phyloP scores from a whole-genome alignment of 2,113 vertebrate genomes.

The Leptodactylus fuscus region DNA sequence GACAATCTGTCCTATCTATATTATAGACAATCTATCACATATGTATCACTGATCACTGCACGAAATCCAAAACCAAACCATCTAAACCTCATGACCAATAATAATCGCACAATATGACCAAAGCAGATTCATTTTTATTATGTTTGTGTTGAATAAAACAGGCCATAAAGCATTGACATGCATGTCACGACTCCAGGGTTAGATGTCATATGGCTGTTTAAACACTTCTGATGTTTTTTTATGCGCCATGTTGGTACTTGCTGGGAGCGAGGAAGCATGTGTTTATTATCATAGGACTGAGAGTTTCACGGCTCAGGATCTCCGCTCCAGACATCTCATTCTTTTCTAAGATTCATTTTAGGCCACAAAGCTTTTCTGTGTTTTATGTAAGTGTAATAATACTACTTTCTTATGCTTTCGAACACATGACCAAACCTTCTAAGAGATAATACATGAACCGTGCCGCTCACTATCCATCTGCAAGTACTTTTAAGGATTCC shows the following conservation, averaged over 20 bases:
- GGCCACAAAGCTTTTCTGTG: constrained; percentile 13
- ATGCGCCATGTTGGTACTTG: constrained; percentile 43
- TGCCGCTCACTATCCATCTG: constrained; percentile 29
- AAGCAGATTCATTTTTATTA: constrained; percentile 6
- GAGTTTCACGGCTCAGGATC: constrained; percentile 21
- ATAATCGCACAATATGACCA: not conserved
- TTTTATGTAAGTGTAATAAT: not conserved
- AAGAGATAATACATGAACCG: constrained; percentile 23
- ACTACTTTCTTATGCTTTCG: not conserved
- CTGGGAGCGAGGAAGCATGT: constrained; percentile 28
- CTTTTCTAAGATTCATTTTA: not conserved
- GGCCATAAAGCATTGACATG: constrained; percentile 33
- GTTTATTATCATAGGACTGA: constrained; percentile 34
- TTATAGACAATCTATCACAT: not conserved
- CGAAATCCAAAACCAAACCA: not conserved
- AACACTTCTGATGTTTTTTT: constrained; percentile 35
- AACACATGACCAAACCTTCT: not conserved
- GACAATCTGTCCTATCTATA: not conserved
- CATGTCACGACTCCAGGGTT: constrained; percentile 29
- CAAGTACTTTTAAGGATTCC: constrained; percentile 32
- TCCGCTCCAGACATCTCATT: not conserved
- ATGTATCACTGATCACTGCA: too few relatives aligned
- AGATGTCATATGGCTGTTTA: constrained; percentile 39
- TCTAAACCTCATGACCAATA: not conserved
- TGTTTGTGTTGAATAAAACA: constrained; percentile 24